Base-by-base conservation (phyloP, 37 sponge, comb jelly and placozoan species). In the Haliclona indistincta region DNA sequence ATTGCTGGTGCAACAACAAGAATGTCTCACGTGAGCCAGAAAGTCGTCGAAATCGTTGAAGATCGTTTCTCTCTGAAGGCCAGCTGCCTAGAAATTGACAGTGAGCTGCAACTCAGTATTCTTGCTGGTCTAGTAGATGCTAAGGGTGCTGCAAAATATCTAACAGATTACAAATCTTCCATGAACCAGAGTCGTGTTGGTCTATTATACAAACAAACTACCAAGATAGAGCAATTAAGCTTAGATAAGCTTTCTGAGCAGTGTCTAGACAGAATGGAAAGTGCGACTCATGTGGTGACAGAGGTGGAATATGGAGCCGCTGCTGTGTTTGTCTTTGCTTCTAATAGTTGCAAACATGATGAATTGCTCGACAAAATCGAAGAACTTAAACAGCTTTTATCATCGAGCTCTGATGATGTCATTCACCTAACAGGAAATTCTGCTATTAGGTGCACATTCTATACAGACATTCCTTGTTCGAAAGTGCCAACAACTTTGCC, bases 271-370 rank as follows among this genome's bases (percentile, higher is more conserved):
- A 55, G 49, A 0, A 71, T 71, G 2, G 25, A 19, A 17, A 47
- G 2, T 10, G 82, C 82, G 11, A 81, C 82, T 5, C 82, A 81
- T 35, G 56, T 81, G 7, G 82, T 81, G 20, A 72, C 73, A 22
- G 82, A 39, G 3, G 49, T 81, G 19, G 11, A 45, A 11, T 81
- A 81, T 63, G 82, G 82, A 3, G 73, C 82, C 1, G 82, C 71
- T 15, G 82, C 82, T 28, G 71, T 81, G 40, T 72, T 81, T 25
- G 66, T 81, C 0, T 81, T 81, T 63, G 82, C 71, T 13, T 30
- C 53, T 29, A 4, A 1, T 4, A 58, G 42, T 3, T 73, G 71
- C 8, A 72, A 49, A 1, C 20, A 38, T 23, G 40, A 28, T 2
- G 32, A 63, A 1, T 26, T 81, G 3, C 66, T 62, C 15, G 73